Percentiles rank a stretch among this genome's conserved stretches.
Evolutionary conservation across 2,888 invertebrate genomes (phyloP).

Genomic region (Hypercompe scribonia): DNA sequence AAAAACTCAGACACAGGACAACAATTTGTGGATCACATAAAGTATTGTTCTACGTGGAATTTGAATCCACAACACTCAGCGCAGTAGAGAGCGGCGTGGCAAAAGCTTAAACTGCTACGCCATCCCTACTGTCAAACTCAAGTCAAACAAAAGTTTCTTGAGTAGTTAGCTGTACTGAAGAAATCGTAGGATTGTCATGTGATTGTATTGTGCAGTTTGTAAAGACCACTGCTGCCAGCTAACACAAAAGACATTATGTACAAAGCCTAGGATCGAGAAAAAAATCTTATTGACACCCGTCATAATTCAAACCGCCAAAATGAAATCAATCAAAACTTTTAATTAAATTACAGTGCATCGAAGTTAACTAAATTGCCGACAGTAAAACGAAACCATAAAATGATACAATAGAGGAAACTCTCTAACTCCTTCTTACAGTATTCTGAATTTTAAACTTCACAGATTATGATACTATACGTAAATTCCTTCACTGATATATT

Average conservation of each 20-base stretch:
- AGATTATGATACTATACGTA: slow-evolving; percentile 17
- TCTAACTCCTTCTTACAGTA: not conserved
- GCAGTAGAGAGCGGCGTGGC: no score
- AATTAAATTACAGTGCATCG: slow-evolving; percentile 3
- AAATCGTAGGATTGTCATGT: no score
- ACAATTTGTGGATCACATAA: no score
- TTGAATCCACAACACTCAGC: no score
- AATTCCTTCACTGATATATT: no score
- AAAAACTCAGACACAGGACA: no score
- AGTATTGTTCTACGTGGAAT: no score
- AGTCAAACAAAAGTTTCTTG: no score
- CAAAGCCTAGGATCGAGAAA: not conserved
- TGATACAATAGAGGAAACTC: slow-evolving; percentile 14
- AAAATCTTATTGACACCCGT: not conserved
- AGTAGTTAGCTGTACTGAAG: no score
- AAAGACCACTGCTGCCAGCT: not conserved
- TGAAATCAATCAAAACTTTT: not conserved
- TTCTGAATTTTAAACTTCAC: slow-evolving; percentile 13
- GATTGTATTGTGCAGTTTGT: not conserved
- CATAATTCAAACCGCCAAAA: not conserved
- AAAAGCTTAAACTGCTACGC: no score
- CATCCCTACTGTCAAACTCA: no score
- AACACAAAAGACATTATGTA: not conserved
- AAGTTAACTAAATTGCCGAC: slow-evolving; percentile 4
- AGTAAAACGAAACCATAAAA: slow-evolving; percentile 21